These are phyloP conservation scores for Pitta sordida DNA, from an alignment of 2,113 vertebrate species.

Conservation along the genomic window DNA sequence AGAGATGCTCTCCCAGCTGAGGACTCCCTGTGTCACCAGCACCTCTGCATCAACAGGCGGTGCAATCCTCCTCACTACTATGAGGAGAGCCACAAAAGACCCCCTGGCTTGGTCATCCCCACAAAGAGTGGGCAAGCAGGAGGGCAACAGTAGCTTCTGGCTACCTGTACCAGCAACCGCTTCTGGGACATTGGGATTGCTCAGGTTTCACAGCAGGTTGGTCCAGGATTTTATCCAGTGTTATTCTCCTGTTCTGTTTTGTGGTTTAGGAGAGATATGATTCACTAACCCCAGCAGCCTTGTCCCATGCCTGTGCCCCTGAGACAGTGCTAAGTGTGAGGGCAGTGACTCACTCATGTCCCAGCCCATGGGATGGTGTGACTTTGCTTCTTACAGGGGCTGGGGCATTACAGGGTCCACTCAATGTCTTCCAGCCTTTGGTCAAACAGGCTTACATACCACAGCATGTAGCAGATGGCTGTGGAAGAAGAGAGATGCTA, in stretches of 20 bases:
- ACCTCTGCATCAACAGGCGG: fast-evolving
- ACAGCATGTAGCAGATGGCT: not conserved
- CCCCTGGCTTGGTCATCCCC: not conserved
- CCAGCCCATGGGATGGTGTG: not conserved
- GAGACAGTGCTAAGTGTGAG: not conserved
- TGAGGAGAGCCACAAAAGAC: not conserved
- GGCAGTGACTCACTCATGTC: not conserved
- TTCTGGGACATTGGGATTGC: not conserved
- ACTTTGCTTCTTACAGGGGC: not conserved
- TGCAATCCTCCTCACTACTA: not conserved
- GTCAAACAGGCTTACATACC: fast-evolving
- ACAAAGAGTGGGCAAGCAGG: not conserved
- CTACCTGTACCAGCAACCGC: not conserved
- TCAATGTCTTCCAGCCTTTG: not conserved
- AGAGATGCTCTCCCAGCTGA: not conserved
- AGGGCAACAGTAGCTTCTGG: not conserved
- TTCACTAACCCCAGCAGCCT: not conserved
- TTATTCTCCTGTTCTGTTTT: not conserved
- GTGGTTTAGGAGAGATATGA: not conserved
- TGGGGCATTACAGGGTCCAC: not conserved
- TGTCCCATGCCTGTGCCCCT: not conserved
- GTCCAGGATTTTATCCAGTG: not conserved
- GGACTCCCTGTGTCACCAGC: not conserved
- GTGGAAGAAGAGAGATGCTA: not conserved
- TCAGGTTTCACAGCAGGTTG: not conserved